Evolutionary conservation across 2,888 invertebrate species (phyloP).

Genomic region (Clunio marinus): DNA sequence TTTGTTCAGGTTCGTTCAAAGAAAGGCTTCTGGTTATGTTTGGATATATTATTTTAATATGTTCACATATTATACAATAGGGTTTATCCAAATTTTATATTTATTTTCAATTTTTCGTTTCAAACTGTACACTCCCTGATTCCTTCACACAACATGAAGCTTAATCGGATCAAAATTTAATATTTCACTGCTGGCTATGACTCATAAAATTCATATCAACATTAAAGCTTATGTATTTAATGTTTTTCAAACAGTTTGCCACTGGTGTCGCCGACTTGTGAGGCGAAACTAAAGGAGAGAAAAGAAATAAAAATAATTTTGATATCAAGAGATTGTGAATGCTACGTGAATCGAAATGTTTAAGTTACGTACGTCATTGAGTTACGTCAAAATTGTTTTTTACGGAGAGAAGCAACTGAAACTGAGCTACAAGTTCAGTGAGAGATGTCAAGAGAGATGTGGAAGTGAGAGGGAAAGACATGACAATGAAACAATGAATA

Average conservation of each 20-base stretch:
- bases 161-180: conserved; percentile 22
- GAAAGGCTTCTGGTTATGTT: background rate
- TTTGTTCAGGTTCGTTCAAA: no score
- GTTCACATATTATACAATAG: background rate
- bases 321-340: background rate
- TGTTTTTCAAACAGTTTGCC: background rate
- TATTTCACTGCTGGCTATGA: conserved; percentile 18
- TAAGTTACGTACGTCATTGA: no score
- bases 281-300: background rate
- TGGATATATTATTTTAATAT: background rate
- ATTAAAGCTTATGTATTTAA: background rate
- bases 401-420: no score
- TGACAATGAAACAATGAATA: no score
- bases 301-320: background rate
- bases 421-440: no score
- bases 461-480: no score
- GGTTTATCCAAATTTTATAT: background rate
- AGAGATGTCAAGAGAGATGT: no score
- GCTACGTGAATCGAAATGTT: background rate
- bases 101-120: conserved; percentile 2
- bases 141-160: background rate
- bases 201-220: conserved; percentile 3
- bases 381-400: no score
- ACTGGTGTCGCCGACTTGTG: background rate
- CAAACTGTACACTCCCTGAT: background rate